Percentiles rank a stretch among this genome's conserved stretches.
Conservation (phyloP, 2,113 vertebrate genomes). For the Ranitomeya variabilis region DNA sequence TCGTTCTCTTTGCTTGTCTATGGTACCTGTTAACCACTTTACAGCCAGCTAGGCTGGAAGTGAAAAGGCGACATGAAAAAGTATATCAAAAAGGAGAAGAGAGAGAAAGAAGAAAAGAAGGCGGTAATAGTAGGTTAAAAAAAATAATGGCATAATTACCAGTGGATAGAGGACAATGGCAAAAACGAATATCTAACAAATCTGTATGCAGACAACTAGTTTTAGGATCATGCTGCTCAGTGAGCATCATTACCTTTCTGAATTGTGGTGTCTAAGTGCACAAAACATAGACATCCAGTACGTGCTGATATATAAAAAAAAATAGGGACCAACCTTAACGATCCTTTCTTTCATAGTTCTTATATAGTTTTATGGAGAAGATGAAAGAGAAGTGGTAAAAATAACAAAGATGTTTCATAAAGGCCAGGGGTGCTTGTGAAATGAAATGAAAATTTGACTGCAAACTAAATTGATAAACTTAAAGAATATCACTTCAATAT, state of each 20-base stretch:
- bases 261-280: neutral
- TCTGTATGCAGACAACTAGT: neutral
- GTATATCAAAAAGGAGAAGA: neutral
- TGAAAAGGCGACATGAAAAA: neutral
- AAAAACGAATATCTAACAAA: neutral
- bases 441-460: too few relatives aligned
- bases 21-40: constrained; percentile 33
- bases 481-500: too few relatives aligned
- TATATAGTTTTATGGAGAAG: too few relatives aligned
- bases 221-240: neutral
- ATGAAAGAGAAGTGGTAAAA: too few relatives aligned
- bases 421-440: too few relatives aligned
- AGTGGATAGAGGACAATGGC: neutral
- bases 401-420: too few relatives aligned
- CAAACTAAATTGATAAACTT: too few relatives aligned
- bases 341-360: too few relatives aligned
- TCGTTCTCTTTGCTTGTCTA: neutral
- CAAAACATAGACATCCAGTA: too few relatives aligned
- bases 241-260: neutral
- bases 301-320: too few relatives aligned
- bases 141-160: neutral
- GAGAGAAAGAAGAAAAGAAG: neutral
- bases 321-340: too few relatives aligned
- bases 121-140: neutral
- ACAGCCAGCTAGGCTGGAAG: neutral